These are phyloP conservation scores for Pseudopodoces humilis DNA, from an alignment of 2,113 vertebrate species.

Conservation along the genomic window DNA sequence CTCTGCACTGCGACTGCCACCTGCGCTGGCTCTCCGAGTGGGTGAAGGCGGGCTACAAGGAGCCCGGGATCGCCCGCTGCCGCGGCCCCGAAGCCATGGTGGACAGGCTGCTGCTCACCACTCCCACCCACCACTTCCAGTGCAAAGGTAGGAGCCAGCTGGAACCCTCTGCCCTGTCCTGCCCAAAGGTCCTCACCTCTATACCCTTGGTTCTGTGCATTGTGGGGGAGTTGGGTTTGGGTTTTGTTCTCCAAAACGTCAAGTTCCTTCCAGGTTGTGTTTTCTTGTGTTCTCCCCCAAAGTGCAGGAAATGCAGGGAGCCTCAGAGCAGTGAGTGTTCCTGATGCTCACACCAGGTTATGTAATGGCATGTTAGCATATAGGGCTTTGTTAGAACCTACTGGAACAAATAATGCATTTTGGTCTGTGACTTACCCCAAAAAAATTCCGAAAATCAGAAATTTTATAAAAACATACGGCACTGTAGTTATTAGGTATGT, in stretches of 20 bases:
- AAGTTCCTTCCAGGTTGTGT: fast-evolving
- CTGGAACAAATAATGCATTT: neutral
- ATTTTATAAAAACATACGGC: neutral
- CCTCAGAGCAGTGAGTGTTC: neutral
- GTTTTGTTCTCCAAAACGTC: neutral
- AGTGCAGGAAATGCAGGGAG: neutral
- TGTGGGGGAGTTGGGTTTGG: fast-evolving
- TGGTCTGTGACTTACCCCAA: neutral
- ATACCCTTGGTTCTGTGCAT: fast-evolving
- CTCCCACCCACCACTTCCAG: conserved; percentile 91
- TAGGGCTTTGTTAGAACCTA: neutral
- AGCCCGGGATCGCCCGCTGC: conserved; percentile 96
- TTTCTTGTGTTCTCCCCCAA: neutral
- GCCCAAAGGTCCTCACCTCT: fast-evolving
- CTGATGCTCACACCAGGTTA: neutral
- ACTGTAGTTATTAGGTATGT: neutral
- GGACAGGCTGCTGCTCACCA: conserved; percentile 93
- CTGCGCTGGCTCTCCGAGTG: conserved; percentile 98
- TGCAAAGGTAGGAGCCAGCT: conserved; percentile 84
- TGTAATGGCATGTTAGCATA: neutral
- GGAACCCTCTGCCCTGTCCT: neutral
- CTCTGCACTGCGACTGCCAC: conserved; percentile 92
- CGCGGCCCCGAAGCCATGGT: conserved; percentile 90
- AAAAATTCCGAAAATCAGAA: neutral
- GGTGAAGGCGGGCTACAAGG: conserved; percentile 97